These are phyloP conservation scores for Zygaena filipendulae DNA, from an alignment of 2,888 invertebrate genomes.

Conservation along the genomic window DNA sequence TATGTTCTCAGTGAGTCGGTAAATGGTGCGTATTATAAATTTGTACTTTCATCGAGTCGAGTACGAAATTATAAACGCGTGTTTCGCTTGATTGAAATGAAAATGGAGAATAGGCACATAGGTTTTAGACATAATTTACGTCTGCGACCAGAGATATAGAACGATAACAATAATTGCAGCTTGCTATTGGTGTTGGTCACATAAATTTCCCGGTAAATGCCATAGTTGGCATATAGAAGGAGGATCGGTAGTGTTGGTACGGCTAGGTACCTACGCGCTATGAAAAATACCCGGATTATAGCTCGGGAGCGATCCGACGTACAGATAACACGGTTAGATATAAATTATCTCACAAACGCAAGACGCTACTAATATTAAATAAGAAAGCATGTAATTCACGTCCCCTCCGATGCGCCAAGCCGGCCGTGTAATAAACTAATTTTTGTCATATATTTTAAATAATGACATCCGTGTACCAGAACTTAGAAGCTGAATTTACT, in stretches of 20 bases:
- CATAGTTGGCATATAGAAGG: constrained; percentile 29
- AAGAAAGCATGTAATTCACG: constrained; percentile 66
- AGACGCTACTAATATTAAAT: constrained; percentile 65
- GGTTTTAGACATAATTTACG: too few species aligned
- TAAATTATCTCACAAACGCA: constrained; percentile 63
- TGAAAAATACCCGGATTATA: constrained; percentile 68
- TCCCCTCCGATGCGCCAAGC: constrained; percentile 46
- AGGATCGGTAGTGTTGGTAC: constrained; percentile 22
- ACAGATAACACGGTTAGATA: constrained; percentile 56
- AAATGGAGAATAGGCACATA: too few species aligned
- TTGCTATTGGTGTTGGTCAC: constrained; percentile 37
- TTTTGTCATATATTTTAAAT: constrained; percentile 67
- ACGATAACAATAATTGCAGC: constrained; percentile 54
- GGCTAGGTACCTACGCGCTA: too few species aligned
- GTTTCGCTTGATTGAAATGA: too few species aligned
- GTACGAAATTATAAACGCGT: too few species aligned
- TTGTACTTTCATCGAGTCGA: too few species aligned
- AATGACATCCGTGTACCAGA: constrained; percentile 61
- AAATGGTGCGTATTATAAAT: too few species aligned
- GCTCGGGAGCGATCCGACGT: constrained; percentile 54
- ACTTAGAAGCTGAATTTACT: too few species aligned
- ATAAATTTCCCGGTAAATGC: constrained; percentile 50
- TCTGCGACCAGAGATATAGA: too few species aligned
- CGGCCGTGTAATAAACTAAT: constrained; percentile 60
- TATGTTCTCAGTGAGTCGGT: too few species aligned